Base-by-base conservation (phyloP, 2,888 invertebrate species). In the Mesorhabditis sp. region DNA sequence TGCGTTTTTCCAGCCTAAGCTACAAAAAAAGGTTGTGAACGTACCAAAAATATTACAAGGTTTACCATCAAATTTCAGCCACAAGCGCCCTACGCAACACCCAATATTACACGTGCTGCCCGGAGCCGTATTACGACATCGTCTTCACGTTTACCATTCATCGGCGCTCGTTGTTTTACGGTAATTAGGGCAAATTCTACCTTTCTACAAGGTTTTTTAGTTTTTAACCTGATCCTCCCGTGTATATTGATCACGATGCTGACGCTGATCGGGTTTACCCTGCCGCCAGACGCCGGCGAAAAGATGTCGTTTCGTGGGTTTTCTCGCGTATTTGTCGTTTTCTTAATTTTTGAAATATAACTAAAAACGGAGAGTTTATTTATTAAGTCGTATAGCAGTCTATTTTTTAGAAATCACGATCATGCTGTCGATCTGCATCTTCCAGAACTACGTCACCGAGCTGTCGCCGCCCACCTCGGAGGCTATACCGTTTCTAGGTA, bases 151-250 rank as follows among this genome's bases (percentile, higher is more conserved):
- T 97, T 86, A 92, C 93, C 87, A 95, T 97, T 87, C 91, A 95
- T 83, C 91, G 97, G 86, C 91, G 96, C 87, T 95, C 96, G 73
- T 91, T 97, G 82, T 97, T 96, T 90, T 97, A 97, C 89, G 95
- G 95, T 80, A 50, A 70, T 67, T 62, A 5, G 4, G n/a, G 1
- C 42, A n/a, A n/a, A 50, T 50, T n/a, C n/a, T 50, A 13, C 7
- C 58, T 10, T 13, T 50, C n/a, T 13, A 13, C 58, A n/a, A n/a
- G 58, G 58, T 10, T 68, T 72, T 76, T 44, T 69, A 81, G 80
- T 74, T 90, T 95, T 97, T 91, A 97, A 97, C 90, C 91, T 97
- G 86, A 96, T 97, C 88, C 94, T 97, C 87, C 97, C 97, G 0
- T 81, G 81, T 63, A 76, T 81, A 45, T 72, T 81, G n/a, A 81